phyloP scores from a whole-genome alignment of 2,888 invertebrate genomes.

The Arge pagana region DNA sequence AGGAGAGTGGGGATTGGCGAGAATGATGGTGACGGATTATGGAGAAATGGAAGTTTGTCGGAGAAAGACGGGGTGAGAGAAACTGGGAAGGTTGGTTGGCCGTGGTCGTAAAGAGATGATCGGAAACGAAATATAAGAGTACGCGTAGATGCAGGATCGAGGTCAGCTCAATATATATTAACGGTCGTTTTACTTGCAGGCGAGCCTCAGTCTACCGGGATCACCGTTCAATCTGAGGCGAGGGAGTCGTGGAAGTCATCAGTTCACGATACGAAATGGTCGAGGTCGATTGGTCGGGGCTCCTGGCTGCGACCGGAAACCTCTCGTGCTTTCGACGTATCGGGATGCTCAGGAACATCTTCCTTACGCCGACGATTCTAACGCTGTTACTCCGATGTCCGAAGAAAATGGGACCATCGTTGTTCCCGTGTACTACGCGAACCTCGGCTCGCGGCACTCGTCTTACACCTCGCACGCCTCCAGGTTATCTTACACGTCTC shows the following conservation, averaged over 20 bases:
- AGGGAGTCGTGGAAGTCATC: constrained; percentile 89
- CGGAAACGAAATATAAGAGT: no score
- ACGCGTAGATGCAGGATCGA: no score
- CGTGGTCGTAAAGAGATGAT: no score
- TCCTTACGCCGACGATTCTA: constrained; percentile 96
- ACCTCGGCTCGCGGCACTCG: constrained; percentile 85
- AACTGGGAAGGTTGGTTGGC: no score
- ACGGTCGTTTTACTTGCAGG: constrained; percentile 74
- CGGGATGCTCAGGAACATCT: constrained; percentile 93
- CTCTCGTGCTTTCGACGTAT: constrained; percentile 91
- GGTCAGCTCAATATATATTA: no score
- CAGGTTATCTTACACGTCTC: constrained; percentile 90
- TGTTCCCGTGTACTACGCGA: constrained; percentile 87
- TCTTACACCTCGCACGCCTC: constrained; percentile 96
- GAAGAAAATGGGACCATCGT: constrained; percentile 96
- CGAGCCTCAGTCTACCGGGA: constrained; percentile 94
- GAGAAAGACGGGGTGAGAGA: no score
- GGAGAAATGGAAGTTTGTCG: no score
- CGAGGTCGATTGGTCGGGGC: constrained; percentile 76
- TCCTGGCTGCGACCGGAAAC: constrained; percentile 87
- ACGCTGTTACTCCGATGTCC: constrained; percentile 96
- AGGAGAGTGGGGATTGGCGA: no score
- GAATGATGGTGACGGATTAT: no score
- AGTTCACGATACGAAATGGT: constrained; percentile 86
- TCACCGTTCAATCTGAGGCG: constrained; percentile 94